Evolutionary conservation across 2,113 vertebrate species (phyloP).

Genomic region (Typhlomys cinereus): DNA sequence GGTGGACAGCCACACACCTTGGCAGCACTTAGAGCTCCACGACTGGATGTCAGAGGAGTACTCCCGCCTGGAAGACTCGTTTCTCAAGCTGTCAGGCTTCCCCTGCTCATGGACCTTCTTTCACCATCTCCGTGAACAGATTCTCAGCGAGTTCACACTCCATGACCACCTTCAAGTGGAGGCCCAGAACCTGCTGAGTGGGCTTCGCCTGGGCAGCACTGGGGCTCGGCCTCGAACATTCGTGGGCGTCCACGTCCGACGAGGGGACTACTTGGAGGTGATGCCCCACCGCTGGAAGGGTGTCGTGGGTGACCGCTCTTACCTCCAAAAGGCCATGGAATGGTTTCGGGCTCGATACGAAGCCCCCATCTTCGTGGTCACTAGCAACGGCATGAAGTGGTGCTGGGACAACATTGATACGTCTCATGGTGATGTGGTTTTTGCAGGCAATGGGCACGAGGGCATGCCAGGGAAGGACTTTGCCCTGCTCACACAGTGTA

Average conservation of each 20-base stretch:
- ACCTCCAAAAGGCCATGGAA: slow-evolving; percentile 79
- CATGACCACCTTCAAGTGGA: slow-evolving; percentile 66
- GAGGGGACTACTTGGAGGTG: slow-evolving; percentile 78
- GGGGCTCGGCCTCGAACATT: slow-evolving; percentile 56
- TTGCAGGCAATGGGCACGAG: slow-evolving; percentile 75
- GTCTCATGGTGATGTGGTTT: slow-evolving; percentile 78
- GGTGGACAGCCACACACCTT: neutral
- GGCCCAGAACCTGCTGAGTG: slow-evolving; percentile 51
- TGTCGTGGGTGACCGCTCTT: slow-evolving; percentile 75
- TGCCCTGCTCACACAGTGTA: slow-evolving; percentile 77
- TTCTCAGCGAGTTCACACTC: slow-evolving; percentile 78
- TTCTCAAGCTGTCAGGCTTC: slow-evolving; percentile 70
- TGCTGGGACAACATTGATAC: slow-evolving; percentile 76
- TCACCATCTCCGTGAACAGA: slow-evolving; percentile 78
- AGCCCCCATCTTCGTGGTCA: slow-evolving; percentile 79
- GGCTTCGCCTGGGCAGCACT: neutral
- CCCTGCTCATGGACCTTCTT: slow-evolving; percentile 85
- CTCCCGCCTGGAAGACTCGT: neutral
- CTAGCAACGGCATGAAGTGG: slow-evolving; percentile 82
- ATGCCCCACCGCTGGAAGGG: slow-evolving; percentile 80
- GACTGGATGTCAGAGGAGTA: slow-evolving; percentile 82
- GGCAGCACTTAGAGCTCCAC: slow-evolving; percentile 41
- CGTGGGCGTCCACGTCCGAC: slow-evolving; percentile 79
- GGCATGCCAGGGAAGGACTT: slow-evolving; percentile 55
- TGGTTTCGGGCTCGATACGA: slow-evolving; percentile 78